Percentiles rank a stretch among this genome's conserved stretches.
These are phyloP conservation scores for Microctonus brassicae DNA, from an alignment of 2,888 invertebrate genomes.

Conservation along the genomic window DNA sequence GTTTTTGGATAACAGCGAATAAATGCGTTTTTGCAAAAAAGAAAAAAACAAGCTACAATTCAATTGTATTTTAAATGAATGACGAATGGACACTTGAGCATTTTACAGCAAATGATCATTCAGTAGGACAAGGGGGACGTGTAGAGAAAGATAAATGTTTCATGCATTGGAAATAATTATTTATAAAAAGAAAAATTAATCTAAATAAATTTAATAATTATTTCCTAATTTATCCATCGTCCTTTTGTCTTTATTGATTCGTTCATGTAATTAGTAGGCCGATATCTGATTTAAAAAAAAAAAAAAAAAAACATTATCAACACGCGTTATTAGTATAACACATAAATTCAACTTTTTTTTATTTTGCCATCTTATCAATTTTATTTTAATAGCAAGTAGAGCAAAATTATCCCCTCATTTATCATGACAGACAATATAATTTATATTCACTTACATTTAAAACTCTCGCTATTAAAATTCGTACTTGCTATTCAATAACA, in stretches of 20 bases:
- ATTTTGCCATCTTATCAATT: conserved; percentile 10
- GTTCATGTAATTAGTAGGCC: conserved; percentile 47
- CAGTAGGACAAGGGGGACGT: not conserved
- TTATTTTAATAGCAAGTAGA: not conserved
- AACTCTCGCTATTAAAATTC: not conserved
- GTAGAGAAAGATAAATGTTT: conserved; percentile 10
- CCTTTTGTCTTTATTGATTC: conserved; percentile 7
- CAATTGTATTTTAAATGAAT: not conserved
- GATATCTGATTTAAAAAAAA: conserved; percentile 46
- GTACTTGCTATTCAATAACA: not conserved
- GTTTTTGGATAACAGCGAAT: not conserved
- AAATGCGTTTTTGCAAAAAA: conserved; percentile 20
- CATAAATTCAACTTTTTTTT: conserved; percentile 46
- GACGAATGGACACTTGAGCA: not conserved
- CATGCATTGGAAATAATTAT: conserved; percentile 17
- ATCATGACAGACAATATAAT: not conserved
- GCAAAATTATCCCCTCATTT: not conserved
- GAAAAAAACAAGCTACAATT: conserved; percentile 3
- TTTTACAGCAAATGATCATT: conserved; percentile 27
- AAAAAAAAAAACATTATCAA: conserved; percentile 30
- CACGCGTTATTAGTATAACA: conserved; percentile 57
- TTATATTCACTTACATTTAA: not conserved
- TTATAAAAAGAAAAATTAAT: not conserved
- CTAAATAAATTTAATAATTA: not conserved
- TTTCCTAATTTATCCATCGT: not conserved